A percentile compares a stretch with the other conserved stretches of the same genome.
phyloP scores from a whole-genome alignment of 2,888 invertebrate genomes.

The Tipula helvola region DNA sequence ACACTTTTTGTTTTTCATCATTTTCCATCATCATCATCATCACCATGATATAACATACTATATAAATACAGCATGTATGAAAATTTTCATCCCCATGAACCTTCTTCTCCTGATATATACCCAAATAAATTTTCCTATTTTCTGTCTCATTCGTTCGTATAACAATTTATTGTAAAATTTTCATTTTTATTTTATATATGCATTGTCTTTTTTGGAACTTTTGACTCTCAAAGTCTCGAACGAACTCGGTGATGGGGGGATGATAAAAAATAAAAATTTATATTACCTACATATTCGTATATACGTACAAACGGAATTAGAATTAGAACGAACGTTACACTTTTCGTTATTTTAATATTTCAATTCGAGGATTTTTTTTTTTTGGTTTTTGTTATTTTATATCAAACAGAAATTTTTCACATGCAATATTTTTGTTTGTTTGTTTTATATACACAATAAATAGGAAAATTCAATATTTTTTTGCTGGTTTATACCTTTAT shows the following conservation, averaged over 20 bases:
- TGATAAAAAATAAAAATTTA: not conserved
- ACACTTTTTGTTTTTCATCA: conserved; percentile 4
- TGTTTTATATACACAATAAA: not conserved
- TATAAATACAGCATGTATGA: not conserved
- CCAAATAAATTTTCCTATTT: not conserved
- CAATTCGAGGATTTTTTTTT: not conserved
- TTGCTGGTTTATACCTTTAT: not conserved
- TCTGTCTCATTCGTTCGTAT: not conserved
- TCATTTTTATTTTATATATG: not conserved
- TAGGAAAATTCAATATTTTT: not conserved
- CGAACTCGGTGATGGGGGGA: not conserved
- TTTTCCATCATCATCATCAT: conserved; percentile 6
- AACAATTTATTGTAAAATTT: not conserved
- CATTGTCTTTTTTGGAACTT: not conserved
- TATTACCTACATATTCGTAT: not conserved
- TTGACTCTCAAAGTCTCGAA: not conserved
- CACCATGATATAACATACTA: not conserved
- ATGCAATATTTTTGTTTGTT: not conserved
- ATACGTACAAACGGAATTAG: not conserved
- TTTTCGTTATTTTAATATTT: not conserved
- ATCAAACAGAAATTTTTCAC: not conserved
- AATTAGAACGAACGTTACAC: not conserved
- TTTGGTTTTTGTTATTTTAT: not conserved
- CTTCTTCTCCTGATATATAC: not conserved
- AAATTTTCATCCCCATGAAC: not conserved